Base-by-base conservation (phyloP, 1,140 invertebrate genomes). In the Macrotrachela quadricornifera region DNA sequence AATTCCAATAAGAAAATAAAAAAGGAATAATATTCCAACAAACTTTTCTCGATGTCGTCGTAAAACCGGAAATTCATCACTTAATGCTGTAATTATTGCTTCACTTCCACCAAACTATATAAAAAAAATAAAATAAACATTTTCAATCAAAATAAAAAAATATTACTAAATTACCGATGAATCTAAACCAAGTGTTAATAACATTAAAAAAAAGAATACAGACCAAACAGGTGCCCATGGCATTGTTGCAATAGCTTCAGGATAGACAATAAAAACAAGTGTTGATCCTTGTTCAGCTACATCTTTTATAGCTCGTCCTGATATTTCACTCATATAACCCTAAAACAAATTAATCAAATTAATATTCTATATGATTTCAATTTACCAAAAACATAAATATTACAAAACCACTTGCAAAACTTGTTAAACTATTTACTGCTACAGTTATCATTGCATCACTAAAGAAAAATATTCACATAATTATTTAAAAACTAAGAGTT, bases 91-190 rank as follows among this genome's bases (percentile, higher is more conserved):
- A 59, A 96, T 92, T 48, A 96, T 91, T 0, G 91, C 91, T 72
- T 95, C 91, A 0, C 88, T 94, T 17, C 91, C 90, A n/a, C 90
- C 91, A 71, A 96, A 96, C 88, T 95, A 68, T 17, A 13, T 9
- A 13, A 13, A 49, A 18, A 14, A 4, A 40, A 38, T 13, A 10
- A 54, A 57, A 44, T 55, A 61, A 53, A 36, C 17, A 6, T 6
- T 11, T 43, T 15, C 16, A 48, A 15, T 17, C 15, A 39, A 6
- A 11, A 46, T 38, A 39, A 45, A 17, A 39, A 1, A 40, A 39
- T 53, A 51, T 6, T 39, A 63, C 77, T 78, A n/a, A n/a, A n/a
- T n/a, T 71, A 90, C 85, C 68, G 82, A 83, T 62, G 78, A 83
- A 67, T 90, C 85, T 57, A 94, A 77, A 38, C 88, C 87, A 10